Conservation (phyloP, 2,888 invertebrate genomes). For the Lordiphosa fenestrarum region DNA sequence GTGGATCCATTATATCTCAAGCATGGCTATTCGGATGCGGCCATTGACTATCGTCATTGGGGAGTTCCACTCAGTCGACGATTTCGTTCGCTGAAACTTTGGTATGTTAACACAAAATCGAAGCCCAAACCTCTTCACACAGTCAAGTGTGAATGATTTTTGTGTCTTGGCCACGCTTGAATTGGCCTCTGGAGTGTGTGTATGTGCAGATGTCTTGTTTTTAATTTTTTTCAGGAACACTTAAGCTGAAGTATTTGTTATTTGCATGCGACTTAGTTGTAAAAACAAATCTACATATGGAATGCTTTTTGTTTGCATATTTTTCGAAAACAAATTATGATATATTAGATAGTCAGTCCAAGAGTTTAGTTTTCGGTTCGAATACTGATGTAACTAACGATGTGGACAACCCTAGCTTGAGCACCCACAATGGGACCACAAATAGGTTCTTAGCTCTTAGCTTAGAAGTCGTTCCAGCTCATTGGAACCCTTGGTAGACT, state of each 20-base stretch:
- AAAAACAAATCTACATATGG: conserved; percentile 28
- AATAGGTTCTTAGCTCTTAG: too few relatives aligned
- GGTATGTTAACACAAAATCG: conserved; percentile 81
- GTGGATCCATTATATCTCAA: conserved; percentile 99
- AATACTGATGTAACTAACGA: too few relatives aligned
- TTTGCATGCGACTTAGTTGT: conserved; percentile 66
- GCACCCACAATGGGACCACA: too few relatives aligned
- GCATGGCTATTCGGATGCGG: conserved; percentile 95
- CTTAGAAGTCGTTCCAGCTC: too few relatives aligned
- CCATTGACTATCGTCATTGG: conserved; percentile 98
- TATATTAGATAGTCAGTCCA: too few relatives aligned
- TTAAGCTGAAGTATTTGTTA: conserved; percentile 30
- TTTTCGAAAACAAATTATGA: conserved; percentile 1
- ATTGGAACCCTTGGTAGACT: too few relatives aligned
- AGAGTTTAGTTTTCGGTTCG: not conserved
- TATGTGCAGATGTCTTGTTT: conserved; percentile 4
- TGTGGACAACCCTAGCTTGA: too few relatives aligned
- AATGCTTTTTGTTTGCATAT: not conserved
- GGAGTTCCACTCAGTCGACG: conserved; percentile 97
- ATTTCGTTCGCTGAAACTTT: conserved; percentile 96
- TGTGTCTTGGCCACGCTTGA: conserved; percentile 10
- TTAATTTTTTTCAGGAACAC: conserved; percentile 6
- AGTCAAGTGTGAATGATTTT: conserved; percentile 31
- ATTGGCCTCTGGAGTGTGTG: conserved; percentile 9
- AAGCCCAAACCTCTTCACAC: too few relatives aligned